phyloP scores from a whole-genome alignment of 2,888 invertebrate genomes.

The Steinernema hermaphroditum region DNA sequence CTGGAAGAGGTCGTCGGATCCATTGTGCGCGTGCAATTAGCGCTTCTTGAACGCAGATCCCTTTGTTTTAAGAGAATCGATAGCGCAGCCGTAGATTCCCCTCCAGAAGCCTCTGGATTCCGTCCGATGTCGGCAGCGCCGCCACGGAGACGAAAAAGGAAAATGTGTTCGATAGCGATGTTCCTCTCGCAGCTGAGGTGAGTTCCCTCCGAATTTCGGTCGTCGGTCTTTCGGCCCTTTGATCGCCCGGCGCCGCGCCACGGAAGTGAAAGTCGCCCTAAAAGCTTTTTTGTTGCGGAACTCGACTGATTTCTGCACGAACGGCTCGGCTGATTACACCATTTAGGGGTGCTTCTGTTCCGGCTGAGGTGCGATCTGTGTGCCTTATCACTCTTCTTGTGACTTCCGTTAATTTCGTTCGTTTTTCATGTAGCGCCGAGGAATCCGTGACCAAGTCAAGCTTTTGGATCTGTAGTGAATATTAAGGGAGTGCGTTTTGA shows the following conservation, averaged over 20 bases:
- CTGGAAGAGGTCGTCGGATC: background rate
- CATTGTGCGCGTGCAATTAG: slow-evolving; percentile 10
- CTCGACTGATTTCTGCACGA: no score
- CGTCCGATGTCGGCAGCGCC: slow-evolving; percentile 2
- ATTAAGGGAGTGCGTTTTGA: no score
- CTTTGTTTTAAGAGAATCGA: slow-evolving; percentile 19
- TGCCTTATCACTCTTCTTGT: no score
- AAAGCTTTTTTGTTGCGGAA: background rate
- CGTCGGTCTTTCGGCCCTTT: background rate
- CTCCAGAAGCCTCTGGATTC: background rate
- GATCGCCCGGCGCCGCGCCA: background rate
- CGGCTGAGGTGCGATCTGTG: no score
- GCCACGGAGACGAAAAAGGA: background rate
- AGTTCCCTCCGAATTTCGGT: background rate
- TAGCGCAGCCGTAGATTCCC: background rate
- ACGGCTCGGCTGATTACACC: no score
- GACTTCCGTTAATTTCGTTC: background rate
- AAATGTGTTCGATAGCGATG: slow-evolving; percentile 19
- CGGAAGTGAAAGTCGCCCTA: background rate
- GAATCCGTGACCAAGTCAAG: no score
- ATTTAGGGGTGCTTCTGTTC: no score
- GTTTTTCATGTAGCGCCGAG: background rate
- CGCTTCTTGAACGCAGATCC: slow-evolving; percentile 2
- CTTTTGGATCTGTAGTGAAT: no score
- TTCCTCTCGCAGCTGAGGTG: slow-evolving; percentile 25